Conservation (phyloP, 2,113 vertebrate genomes). For the Tautogolabrus adspersus region DNA sequence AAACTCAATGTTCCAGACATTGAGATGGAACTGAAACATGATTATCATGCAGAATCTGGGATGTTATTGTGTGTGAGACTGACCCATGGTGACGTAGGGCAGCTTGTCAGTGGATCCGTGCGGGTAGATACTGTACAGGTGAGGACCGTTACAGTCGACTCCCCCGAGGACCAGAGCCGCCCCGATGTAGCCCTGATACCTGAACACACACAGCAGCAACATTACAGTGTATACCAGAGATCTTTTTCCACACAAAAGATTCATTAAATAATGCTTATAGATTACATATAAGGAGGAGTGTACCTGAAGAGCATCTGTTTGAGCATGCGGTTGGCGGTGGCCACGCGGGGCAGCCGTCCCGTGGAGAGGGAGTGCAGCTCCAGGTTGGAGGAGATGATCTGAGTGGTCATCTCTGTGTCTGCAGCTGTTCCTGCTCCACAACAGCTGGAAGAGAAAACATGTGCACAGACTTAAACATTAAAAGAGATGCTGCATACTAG, state of each 20-base stretch:
- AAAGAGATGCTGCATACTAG: too few species aligned
- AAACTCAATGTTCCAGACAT: too few species aligned
- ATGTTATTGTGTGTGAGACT: slow-evolving; percentile 59
- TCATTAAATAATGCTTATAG: too few species aligned
- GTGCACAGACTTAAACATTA: neutral
- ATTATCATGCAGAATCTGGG: too few species aligned
- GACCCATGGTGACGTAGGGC: slow-evolving; percentile 99
- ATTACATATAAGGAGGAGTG: too few species aligned
- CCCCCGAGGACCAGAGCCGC: slow-evolving; percentile 95
- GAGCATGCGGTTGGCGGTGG: slow-evolving; percentile 96
- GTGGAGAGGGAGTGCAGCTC: slow-evolving; percentile 96
- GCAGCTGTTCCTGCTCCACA: slow-evolving; percentile 98
- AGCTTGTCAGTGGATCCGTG: slow-evolving; percentile 98
- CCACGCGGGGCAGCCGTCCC: slow-evolving; percentile 91
- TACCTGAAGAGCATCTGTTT: slow-evolving; percentile 99
- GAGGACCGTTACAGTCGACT: slow-evolving; percentile 92
- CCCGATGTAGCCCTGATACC: slow-evolving; percentile 98
- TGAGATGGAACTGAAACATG: too few species aligned
- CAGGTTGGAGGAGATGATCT: slow-evolving; percentile 98
- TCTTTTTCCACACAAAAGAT: too few species aligned
- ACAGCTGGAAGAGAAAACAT: slow-evolving; percentile 82
- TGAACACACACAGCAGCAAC: slow-evolving; percentile 61
- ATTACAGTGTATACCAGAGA: too few species aligned
- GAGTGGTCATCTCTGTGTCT: slow-evolving; percentile 98
- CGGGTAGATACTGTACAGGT: slow-evolving; percentile 98